Evolutionary conservation across 2,797 vertebrate species (phyloP), one percentile per base, ranked within the genome.

Genomic region (Schizopygopsis malacanthus): DNA sequence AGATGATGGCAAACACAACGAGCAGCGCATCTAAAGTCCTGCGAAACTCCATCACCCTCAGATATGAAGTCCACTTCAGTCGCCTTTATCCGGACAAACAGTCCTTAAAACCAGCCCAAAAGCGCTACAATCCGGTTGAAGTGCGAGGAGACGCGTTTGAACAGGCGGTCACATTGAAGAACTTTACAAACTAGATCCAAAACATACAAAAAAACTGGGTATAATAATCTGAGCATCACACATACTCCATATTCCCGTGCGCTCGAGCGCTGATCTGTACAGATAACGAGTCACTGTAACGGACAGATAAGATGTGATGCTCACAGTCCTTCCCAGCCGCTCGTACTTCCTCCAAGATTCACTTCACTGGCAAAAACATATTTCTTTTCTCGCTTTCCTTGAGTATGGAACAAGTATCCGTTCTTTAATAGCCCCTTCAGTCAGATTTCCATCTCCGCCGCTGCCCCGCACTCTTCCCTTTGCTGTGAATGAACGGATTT

Each of bases 21-120:
- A 92, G 87, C 6, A 94, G 84, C 70, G 91, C 89, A 84, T 90
- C 79, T 89, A 92, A 86, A 72, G 90, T 81, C 70, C 85, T 84
- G 79, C 88, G 86, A 91, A 91, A 91, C 94, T 94, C 94, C 96
- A 96, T 96, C 73, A 87, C 85, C 84, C 82, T 79, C 52, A 6
- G 56, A 61, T 56, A 11, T 63, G 28, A 77, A 70, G 77, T 78
- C 84, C 54, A 41, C 54, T 28, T 82, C 25, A 54, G 59, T 45
- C 18, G 69, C 76, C 52, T 75, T 70, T 37, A 83, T 80, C 67
- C 71, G 67, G 70, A 75, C 43, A 63, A 43, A 50, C 69, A 12
- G 82, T 83, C 67, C 56, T 22, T 25, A n/a, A 71, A 88, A 85
- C 45, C 82, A 87, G 76, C 78, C 52, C 9, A 33, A 81, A 77